phyloP scores from a whole-genome alignment of 64 coral and sea anemone genomes.

The Porites lutea region DNA sequence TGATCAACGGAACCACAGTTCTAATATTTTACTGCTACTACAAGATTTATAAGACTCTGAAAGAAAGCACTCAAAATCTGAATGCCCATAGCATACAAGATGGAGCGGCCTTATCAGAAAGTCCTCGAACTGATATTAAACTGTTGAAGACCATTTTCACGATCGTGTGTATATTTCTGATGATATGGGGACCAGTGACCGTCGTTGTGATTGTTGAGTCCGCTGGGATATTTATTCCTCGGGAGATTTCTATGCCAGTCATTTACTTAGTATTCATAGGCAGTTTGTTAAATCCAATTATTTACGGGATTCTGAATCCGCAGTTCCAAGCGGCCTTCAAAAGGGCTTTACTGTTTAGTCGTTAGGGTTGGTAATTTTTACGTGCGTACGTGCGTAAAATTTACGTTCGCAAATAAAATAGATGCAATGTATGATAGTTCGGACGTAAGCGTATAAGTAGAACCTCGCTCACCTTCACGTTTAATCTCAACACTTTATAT shows the following conservation, averaged over 20 bases:
- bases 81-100: slow-evolving; percentile 1
- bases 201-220: slow-evolving; percentile 38
- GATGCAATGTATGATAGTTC: too few species aligned
- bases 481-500: too few species aligned
- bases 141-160: slow-evolving; percentile 57
- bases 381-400: too few species aligned
- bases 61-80: too few species aligned
- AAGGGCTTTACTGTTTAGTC: slow-evolving; percentile 18
- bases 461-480: too few species aligned
- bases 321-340: slow-evolving; percentile 55
- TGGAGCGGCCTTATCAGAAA: background rate
- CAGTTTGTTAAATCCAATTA: slow-evolving; percentile 61
- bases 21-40: too few species aligned
- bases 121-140: slow-evolving; percentile 42
- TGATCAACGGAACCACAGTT: slow-evolving; percentile 23
- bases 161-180: slow-evolving; percentile 65
- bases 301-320: slow-evolving; percentile 68
- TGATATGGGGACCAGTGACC: slow-evolving; percentile 53
- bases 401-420: too few species aligned
- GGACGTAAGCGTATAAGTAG: too few species aligned
- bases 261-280: slow-evolving; percentile 66
- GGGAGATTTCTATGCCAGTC: slow-evolving; percentile 30
- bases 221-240: slow-evolving; percentile 1
- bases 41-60: too few species aligned
- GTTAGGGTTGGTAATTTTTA: too few species aligned